Conservation (phyloP, 2,113 vertebrate species). For the Ciconia stormi region DNA sequence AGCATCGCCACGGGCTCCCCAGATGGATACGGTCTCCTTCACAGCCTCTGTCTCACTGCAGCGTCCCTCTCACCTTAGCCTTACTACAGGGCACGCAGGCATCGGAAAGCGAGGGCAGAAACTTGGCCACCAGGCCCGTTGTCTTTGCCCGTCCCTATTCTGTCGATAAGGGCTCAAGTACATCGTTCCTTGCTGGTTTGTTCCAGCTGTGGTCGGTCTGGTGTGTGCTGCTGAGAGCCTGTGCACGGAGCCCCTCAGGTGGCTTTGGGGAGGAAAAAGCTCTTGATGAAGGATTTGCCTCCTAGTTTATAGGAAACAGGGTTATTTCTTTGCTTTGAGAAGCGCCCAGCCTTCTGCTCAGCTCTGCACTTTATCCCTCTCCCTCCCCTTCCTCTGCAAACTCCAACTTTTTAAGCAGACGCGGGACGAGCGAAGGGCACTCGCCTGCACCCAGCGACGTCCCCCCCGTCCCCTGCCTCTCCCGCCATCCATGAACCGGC, state of each 20-base stretch:
- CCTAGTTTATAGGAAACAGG: background rate
- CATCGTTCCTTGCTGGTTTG: background rate
- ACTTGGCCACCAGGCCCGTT: background rate
- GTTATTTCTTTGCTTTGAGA: background rate
- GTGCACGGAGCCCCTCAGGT: background rate
- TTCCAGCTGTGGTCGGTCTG: background rate
- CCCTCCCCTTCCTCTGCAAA: background rate
- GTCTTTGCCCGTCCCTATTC: background rate
- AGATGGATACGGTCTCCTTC: background rate
- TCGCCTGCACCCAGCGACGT: background rate
- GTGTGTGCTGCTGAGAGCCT: background rate
- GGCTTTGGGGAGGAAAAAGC: background rate
- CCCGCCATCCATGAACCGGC: background rate
- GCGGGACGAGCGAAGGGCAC: background rate
- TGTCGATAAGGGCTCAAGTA: background rate
- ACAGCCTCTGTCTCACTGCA: background rate
- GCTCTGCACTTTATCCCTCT: conserved; percentile 39
- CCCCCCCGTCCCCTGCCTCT: accelerated
- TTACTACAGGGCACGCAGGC: background rate
- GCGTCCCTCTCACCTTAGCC: background rate
- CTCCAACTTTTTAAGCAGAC: background rate
- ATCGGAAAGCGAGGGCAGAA: background rate
- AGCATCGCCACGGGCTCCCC: background rate
- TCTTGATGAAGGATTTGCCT: background rate
- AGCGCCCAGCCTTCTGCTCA: background rate